These are phyloP conservation scores for Sphenodon punctatus DNA, from an alignment of 2,797 vertebrate species.

Conservation along the genomic window DNA sequence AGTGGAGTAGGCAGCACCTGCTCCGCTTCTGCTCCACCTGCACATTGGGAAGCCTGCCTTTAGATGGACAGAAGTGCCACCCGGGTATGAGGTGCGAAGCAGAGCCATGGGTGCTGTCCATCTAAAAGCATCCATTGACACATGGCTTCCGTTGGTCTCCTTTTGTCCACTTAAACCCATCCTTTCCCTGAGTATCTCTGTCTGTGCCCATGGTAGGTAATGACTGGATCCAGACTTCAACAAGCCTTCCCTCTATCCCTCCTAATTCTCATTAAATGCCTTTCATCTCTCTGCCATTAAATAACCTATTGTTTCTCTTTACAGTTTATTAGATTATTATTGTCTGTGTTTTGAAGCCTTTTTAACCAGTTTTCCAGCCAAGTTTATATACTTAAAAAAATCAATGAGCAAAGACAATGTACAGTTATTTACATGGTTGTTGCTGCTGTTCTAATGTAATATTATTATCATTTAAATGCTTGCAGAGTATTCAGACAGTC, in stretches of 20 bases:
- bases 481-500: constrained; percentile 53
- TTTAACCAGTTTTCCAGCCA: constrained; percentile 54
- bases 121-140: too few relatives aligned
- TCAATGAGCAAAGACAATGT: constrained; percentile 51
- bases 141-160: too few relatives aligned
- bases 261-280: constrained; percentile 63
- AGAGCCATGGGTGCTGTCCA: too few relatives aligned
- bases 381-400: constrained; percentile 31
- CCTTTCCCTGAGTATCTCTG: neutral
- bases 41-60: too few relatives aligned
- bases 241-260: constrained; percentile 14
- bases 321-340: constrained; percentile 64
- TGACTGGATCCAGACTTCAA: constrained; percentile 5
- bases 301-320: constrained; percentile 62
- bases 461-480: constrained; percentile 63
- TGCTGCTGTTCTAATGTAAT: constrained; percentile 58
- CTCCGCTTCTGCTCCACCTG: too few relatives aligned
- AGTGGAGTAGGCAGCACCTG: too few relatives aligned
- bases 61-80: too few relatives aligned
- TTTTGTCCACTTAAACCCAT: neutral
- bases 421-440: constrained; percentile 65
- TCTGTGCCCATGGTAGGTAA: neutral
- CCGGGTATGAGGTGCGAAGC: too few relatives aligned
- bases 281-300: constrained; percentile 63
- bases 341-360: constrained; percentile 53